Percentiles rank a stretch among this genome's conserved stretches.
Evolutionary conservation across 2,888 invertebrate species (phyloP).

Genomic region (Pocota personata): DNA sequence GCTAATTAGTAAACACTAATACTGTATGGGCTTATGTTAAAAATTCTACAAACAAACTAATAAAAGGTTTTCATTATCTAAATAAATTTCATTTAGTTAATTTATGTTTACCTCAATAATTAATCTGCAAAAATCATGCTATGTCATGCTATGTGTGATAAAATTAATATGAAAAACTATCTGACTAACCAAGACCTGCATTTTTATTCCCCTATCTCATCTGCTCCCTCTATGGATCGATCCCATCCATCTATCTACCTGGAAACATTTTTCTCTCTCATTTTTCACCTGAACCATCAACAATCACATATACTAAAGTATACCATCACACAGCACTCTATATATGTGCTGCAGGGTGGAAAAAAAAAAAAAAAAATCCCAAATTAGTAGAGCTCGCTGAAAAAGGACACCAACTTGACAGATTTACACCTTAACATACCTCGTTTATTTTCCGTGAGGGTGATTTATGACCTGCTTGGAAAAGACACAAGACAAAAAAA

Average conservation of each 20-base stretch:
- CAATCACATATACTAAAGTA: slow-evolving; percentile 47
- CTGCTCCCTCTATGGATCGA: slow-evolving; percentile 39
- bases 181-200: slow-evolving; percentile 9
- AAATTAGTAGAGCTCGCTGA: slow-evolving; percentile 73
- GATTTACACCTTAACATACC: slow-evolving; percentile 74
- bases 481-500: slow-evolving; percentile 38
- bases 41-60: too few species aligned
- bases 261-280: slow-evolving; percentile 57
- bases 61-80: background rate
- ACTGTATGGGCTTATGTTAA: too few species aligned
- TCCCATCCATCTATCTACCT: slow-evolving; percentile 67
- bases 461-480: slow-evolving; percentile 70
- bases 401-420: slow-evolving; percentile 74
- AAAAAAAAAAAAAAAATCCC: slow-evolving; percentile 42
- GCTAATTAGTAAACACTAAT: background rate
- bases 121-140: slow-evolving; percentile 55
- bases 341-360: background rate
- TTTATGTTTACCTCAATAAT: background rate
- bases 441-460: slow-evolving; percentile 72
- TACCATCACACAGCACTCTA: background rate
- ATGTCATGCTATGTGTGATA: slow-evolving; percentile 59
- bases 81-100: background rate
- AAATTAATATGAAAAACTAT: slow-evolving; percentile 60
- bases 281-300: slow-evolving; percentile 70
- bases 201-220: background rate